Base-by-base conservation (phyloP, 1,140 invertebrate species). In the Pogonomyrmex californicus region DNA sequence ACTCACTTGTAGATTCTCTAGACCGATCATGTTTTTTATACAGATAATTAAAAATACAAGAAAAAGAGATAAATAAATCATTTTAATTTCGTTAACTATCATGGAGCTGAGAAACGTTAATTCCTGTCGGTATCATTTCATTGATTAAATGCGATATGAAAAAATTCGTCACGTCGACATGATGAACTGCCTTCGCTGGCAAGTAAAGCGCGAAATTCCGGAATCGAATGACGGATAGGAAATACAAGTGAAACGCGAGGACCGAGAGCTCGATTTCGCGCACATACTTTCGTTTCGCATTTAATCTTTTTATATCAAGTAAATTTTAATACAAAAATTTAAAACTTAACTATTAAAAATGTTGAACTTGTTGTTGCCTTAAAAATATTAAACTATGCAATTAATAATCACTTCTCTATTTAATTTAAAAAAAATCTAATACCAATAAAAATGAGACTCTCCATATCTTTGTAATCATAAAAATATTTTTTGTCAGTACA, bases 191-290 rank as follows among this genome's bases (percentile, higher is more conserved):
- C 33, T 66, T 51, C 30, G 38, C 2, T 44, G 12, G 41, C 79
- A 47, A 47, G 41, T 58, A 62, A 75, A 60, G 33, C 44, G 17
- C 54, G 7, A 73, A 75, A 83, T 83, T 83, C 79, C 79, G 12
- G 41, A 83, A 83, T 73, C 79, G 4, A 60, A 75, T 73, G 30
- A 60, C 54, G 9, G 54, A 49, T 47, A 82, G 41, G 41, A 60
- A 75, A 75, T 60, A 75, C 9, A 68, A 75, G 54, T 41, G 66
- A 73, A 73, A 73, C 33, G 17, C 51, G 79, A 82, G 51, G 6
- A 3, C 17, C 30, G 33, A 68, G n/a, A 56, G 47, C 47, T 81
- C 47, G 30, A 83, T 38, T 83, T 83, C 54, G n/a, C 30, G 51
- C 51, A 54, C 2, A 56, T 23, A 58, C 12, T 82, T 56, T 38